A percentile compares a stretch with the other conserved stretches of the same genome.
Evolutionary conservation across 2,113 vertebrate species (phyloP).

Genomic region (Lycaon pictus): DNA sequence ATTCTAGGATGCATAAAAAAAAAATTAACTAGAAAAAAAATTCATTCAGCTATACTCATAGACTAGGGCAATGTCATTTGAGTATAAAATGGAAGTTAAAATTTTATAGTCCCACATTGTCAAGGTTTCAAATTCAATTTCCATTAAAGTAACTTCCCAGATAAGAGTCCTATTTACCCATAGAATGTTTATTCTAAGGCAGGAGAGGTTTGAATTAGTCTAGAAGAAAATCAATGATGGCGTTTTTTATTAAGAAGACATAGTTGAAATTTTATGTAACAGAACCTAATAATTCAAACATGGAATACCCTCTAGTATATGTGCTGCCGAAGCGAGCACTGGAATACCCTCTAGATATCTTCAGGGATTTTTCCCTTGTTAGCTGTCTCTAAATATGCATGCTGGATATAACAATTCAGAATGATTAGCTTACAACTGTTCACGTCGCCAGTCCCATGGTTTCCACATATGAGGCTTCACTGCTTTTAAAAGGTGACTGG

Average conservation of each 20-base stretch:
- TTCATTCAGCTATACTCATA: conserved; percentile 20
- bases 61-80: conserved; percentile 35
- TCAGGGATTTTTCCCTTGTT: neutral
- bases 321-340: too few species aligned
- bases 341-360: neutral
- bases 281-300: conserved; percentile 24
- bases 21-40: conserved; percentile 1
- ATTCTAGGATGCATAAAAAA: conserved; percentile 1
- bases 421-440: conserved; percentile 80
- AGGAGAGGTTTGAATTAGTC: conserved; percentile 52
- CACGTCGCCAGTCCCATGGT: conserved; percentile 54
- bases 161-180: conserved; percentile 58
- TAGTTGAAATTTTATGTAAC: neutral
- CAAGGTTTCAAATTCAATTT: conserved; percentile 71
- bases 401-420: neutral
- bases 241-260: conserved; percentile 39
- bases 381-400: neutral
- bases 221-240: conserved; percentile 46
- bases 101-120: conserved; percentile 62
- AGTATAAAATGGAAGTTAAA: conserved; percentile 71
- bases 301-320: neutral
- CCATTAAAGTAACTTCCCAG: conserved; percentile 54
- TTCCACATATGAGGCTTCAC: conserved; percentile 28
- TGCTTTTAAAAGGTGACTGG: conserved; percentile 46
- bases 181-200: conserved; percentile 58